phyloP scores from a whole-genome alignment of 2,797 vertebrate genomes.

The Alcedo atthis region DNA sequence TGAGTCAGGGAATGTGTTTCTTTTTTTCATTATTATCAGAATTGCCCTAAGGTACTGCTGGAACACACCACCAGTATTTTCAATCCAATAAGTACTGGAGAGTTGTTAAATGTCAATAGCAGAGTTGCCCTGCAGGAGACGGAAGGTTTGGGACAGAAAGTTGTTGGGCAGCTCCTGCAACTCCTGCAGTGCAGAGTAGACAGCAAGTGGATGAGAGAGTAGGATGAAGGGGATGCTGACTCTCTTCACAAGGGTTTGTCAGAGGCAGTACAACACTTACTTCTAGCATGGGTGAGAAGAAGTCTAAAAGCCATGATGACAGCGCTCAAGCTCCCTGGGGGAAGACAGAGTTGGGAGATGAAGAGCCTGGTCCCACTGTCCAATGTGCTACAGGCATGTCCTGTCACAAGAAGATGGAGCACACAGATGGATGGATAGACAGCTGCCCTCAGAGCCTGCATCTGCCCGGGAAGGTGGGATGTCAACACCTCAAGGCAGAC shows the following conservation, averaged over 20 bases:
- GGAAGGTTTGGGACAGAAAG: background rate
- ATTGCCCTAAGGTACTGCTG: background rate
- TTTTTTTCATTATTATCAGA: background rate
- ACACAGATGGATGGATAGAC: background rate
- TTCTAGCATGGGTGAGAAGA: background rate
- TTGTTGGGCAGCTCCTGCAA: background rate
- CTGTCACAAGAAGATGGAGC: background rate
- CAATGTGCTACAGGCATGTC: fast-evolving
- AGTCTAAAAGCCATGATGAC: background rate
- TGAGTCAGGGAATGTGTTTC: background rate
- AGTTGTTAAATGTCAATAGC: background rate
- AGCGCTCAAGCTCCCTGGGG: background rate
- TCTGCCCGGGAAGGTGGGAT: background rate
- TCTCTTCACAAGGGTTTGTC: background rate
- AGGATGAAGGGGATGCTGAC: background rate
- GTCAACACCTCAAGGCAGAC: background rate
- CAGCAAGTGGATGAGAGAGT: no score
- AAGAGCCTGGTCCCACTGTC: background rate
- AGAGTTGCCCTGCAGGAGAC: background rate
- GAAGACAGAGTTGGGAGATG: background rate
- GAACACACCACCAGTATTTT: background rate
- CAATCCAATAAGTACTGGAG: background rate
- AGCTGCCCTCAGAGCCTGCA: background rate
- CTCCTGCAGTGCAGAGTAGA: background rate
- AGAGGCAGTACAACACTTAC: background rate